Base-by-base conservation (phyloP, 2,113 vertebrate genomes). In the Arizona elegans region DNA sequence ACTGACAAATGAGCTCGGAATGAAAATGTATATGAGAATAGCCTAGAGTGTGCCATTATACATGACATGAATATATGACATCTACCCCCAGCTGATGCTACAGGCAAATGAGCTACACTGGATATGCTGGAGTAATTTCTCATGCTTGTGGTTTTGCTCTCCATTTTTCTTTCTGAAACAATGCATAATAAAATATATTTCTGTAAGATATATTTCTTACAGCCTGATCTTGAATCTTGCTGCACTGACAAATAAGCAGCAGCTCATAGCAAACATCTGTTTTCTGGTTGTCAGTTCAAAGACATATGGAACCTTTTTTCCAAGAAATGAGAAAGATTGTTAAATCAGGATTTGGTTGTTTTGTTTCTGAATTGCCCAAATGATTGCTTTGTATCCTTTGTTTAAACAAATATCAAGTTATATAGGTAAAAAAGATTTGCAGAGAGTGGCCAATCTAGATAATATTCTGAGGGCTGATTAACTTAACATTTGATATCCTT, bases 11-110 rank as follows among this genome's bases (percentile, higher is more conserved):
- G 97, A 97, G 94, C 94, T 96, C 58, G 0, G 92, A 96, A 96
- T 94, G 92, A 95, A 93, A 97, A 97, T 47, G 92, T 95, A 94
- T 96, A 96, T 94, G 97, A 96, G 97, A 97, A 97, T 96, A 97
- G 97, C 97, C 97, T 97, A 97, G 93, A 97, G 97, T 97, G 87
- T 93, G 94, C 96, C 95, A 97, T 98, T 98, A 97, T 96, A 96
- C 95, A 97, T 97, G 97, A 98, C 97, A 97, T 94, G 97, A 98
- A 98, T 97, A 96, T 97, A 98, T 98, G 95, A 95, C 95, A 97
- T 91, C 96, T 97, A 95, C 93, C 96, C 96, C 96, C 95, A 96
- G 96, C 92, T 95, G 95, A 96, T 95, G 97, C 97, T 97, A 95
- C 94, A 59, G 95, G 97, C 96, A 97, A 97, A 97, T 96, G 95